A percentile compares a stretch with the other conserved stretches of the same genome.
Conservation (phyloP, 2,113 vertebrate species). For the Zingel zingel region DNA sequence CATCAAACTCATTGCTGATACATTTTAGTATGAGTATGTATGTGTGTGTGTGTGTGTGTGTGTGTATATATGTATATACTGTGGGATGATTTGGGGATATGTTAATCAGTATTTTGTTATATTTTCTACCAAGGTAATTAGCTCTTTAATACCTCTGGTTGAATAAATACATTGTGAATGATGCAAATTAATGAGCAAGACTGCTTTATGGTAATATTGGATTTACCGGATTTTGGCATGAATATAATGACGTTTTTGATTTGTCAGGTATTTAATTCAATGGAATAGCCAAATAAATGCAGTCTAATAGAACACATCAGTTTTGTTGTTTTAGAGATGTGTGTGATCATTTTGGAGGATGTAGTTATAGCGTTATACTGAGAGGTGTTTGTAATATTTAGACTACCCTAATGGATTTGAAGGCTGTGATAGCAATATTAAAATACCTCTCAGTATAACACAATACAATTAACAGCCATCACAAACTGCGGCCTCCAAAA, state of each 20-base stretch:
- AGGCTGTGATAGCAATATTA: neutral
- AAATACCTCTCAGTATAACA: neutral
- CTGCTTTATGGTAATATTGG: conserved; percentile 5
- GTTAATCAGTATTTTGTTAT: neutral
- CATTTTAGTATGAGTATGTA: too few species aligned
- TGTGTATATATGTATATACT: too few species aligned
- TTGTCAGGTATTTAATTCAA: neutral
- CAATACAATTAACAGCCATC: neutral
- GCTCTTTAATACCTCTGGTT: neutral
- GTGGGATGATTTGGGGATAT: neutral
- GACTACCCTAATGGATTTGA: neutral
- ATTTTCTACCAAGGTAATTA: neutral
- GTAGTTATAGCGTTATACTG: neutral
- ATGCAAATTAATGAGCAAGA: neutral
- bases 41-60: too few species aligned
- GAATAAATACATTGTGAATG: conserved; percentile 9
- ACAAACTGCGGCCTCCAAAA: conserved; percentile 2
- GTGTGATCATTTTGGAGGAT: neutral
- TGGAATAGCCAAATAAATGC: neutral
- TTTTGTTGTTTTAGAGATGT: neutral
- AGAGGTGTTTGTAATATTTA: conserved; percentile 4
- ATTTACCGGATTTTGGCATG: conserved; percentile 5
- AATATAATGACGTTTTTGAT: conserved; percentile 14
- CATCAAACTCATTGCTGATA: too few species aligned
- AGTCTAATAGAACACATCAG: neutral